A percentile compares a stretch with the other conserved stretches of the same genome.
Evolutionary conservation across 2,888 invertebrate genomes (phyloP).

Genomic region (Hypena proboscidalis): DNA sequence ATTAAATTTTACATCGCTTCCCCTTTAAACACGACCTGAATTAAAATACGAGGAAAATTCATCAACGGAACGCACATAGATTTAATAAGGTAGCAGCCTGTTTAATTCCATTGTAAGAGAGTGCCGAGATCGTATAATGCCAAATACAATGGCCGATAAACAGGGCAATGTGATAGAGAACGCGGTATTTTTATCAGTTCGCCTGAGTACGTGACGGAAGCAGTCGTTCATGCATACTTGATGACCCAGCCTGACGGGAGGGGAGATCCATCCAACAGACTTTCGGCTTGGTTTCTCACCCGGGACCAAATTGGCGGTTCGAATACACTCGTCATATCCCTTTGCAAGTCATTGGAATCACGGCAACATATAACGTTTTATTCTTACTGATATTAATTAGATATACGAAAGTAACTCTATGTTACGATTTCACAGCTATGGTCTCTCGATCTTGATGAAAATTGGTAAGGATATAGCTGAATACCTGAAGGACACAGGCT

Average conservation of each 20-base stretch:
- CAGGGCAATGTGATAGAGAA: conserved; percentile 26
- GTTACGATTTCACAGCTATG: too few relatives aligned
- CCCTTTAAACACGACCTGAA: too few relatives aligned
- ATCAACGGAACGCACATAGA: too few relatives aligned
- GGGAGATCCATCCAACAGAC: conserved; percentile 44
- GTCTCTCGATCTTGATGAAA: too few relatives aligned
- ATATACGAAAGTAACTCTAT: too few relatives aligned
- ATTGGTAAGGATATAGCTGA: too few relatives aligned
- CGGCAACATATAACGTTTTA: conserved; percentile 2
- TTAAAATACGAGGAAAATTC: too few relatives aligned
- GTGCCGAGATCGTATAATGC: background rate
- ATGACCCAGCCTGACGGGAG: conserved; percentile 55
- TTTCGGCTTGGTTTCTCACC: conserved; percentile 39
- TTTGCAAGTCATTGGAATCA: conserved; percentile 8
- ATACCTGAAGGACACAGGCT: too few relatives aligned
- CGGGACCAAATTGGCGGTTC: conserved; percentile 30
- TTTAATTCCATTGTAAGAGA: conserved; percentile 3
- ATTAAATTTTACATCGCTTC: too few relatives aligned
- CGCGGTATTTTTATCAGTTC: conserved; percentile 42
- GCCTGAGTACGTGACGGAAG: conserved; percentile 52
- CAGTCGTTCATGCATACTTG: conserved; percentile 66
- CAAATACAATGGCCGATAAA: conserved; percentile 29
- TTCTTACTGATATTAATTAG: background rate
- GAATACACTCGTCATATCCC: conserved; percentile 26
- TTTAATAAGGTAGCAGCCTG: too few relatives aligned